phyloP scores from a whole-genome alignment of 2,113 vertebrate species.

The Lamprologus ornatipinnis region DNA sequence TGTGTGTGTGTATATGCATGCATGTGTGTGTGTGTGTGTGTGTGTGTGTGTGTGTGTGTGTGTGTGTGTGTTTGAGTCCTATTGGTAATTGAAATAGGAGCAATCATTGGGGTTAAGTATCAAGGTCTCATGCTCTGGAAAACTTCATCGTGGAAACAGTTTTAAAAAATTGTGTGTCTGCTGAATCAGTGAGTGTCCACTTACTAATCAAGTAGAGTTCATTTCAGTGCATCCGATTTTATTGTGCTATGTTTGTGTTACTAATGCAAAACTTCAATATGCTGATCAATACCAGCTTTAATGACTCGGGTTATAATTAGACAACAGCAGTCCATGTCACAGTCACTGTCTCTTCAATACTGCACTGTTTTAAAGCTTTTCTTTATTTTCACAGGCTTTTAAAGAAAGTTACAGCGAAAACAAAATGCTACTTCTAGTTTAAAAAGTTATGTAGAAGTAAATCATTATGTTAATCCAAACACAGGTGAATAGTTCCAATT shows the following conservation, averaged over 20 bases:
- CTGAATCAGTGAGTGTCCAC: neutral
- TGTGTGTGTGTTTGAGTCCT: neutral
- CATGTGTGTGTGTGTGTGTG: neutral
- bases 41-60: neutral
- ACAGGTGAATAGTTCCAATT: neutral
- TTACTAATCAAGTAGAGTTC: neutral
- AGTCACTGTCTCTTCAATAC: neutral
- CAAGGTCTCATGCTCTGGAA: slow-evolving; percentile 13
- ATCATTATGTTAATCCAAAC: neutral
- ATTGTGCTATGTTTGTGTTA: neutral
- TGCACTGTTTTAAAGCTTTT: neutral
- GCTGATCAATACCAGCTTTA: neutral
- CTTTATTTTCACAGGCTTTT: neutral
- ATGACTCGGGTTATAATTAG: neutral
- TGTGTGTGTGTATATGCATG: neutral
- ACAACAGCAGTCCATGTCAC: neutral
- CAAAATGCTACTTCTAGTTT: neutral
- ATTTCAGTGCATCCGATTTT: neutral
- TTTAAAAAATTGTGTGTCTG: neutral
- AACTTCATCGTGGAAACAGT: neutral
- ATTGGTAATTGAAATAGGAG: slow-evolving; percentile 48
- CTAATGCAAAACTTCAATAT: neutral
- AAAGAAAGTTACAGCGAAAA: neutral
- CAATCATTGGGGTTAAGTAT: slow-evolving; percentile 36
- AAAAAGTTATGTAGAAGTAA: neutral